Base-by-base conservation (phyloP, 2,113 vertebrate species). In the Caranx ignobilis region DNA sequence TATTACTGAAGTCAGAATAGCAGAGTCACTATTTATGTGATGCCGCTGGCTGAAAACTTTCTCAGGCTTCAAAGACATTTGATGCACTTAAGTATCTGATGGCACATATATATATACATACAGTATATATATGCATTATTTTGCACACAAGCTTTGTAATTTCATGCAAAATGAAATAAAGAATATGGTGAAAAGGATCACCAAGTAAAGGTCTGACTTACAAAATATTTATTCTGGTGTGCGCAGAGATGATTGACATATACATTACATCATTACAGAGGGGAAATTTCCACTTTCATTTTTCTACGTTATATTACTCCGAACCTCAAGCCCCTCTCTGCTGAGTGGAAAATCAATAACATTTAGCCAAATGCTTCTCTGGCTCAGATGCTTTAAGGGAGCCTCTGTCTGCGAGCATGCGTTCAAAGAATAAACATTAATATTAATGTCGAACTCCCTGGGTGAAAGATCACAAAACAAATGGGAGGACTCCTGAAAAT, bases 271-370 rank as follows among this genome's bases (percentile, higher is more conserved):
- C 56, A 37, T 61, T 41, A 71, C 41, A 50, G n/a, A 52, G 21
- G 16, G 31, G 15, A 9, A 37, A 15, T 67, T 80, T 77, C 55
- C 41, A 34, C 39, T 39, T 35, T 88, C 9, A 79, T 35, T 72
- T 74, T 84, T 67, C 34, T 31, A 59, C 47, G 57, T 79, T 75
- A 50, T 67, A 63, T 48, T 52, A 54, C 50, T 18, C 72, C 87
- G 61, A 73, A 77, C 75, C 43, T 79, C 61, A 16, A 32, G 69
- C 59, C 75, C 32, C 0, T 0, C 52, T 75, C 79, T 71, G 18
- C 84, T 31, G 39, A 79, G 73, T 81, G 84, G 54, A 91, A 93
- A 93, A 94, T 94, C 91, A 87, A 94, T 94, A 90, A 32, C 62
- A 77, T 82, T 90, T 83, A 92, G 64, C 55, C 32, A 66, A 85